phyloP scores from a whole-genome alignment of 2,888 invertebrate species.

The Eristalis pertinax region DNA sequence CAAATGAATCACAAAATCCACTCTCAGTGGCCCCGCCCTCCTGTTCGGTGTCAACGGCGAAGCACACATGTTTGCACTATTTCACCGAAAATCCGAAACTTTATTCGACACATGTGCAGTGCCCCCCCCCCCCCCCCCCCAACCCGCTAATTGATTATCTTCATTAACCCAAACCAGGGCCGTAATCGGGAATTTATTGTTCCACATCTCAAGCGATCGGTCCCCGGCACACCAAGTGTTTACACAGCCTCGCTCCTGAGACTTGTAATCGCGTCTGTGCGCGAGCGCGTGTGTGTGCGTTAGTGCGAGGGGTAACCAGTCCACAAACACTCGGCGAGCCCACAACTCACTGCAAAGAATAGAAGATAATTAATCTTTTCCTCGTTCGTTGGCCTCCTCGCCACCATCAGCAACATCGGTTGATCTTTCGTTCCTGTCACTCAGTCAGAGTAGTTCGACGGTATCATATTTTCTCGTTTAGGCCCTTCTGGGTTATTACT shows the following conservation, averaged over 20 bases:
- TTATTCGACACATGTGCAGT: conserved; percentile 40
- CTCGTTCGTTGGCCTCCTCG: conserved; percentile 28
- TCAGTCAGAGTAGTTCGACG: conserved; percentile 22
- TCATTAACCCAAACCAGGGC: conserved; percentile 53
- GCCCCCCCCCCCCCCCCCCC: neutral
- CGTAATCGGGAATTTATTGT: conserved; percentile 62
- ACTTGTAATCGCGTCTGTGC: conserved; percentile 41
- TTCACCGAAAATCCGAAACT: conserved; percentile 26
- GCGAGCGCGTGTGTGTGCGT: conserved; percentile 5
- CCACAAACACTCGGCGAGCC: conserved; percentile 10
- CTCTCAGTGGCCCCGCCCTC: neutral
- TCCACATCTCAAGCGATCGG: conserved; percentile 50
- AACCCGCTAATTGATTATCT: conserved; percentile 63
- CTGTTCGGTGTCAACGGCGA: neutral
- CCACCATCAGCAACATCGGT: neutral
- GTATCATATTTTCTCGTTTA: conserved; percentile 66
- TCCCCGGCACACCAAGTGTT: conserved; percentile 45
- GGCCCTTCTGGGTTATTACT: conserved; percentile 49
- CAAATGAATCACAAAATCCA: neutral
- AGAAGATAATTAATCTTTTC: conserved; percentile 70
- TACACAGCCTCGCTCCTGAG: conserved; percentile 17
- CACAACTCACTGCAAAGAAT: conserved; percentile 49
- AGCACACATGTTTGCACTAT: conserved; percentile 36
- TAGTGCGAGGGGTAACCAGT: conserved; percentile 1
- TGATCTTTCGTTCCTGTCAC: conserved; percentile 8